phyloP scores from a whole-genome alignment of 2,888 invertebrate species.

The Amblyjoppa proteus region DNA sequence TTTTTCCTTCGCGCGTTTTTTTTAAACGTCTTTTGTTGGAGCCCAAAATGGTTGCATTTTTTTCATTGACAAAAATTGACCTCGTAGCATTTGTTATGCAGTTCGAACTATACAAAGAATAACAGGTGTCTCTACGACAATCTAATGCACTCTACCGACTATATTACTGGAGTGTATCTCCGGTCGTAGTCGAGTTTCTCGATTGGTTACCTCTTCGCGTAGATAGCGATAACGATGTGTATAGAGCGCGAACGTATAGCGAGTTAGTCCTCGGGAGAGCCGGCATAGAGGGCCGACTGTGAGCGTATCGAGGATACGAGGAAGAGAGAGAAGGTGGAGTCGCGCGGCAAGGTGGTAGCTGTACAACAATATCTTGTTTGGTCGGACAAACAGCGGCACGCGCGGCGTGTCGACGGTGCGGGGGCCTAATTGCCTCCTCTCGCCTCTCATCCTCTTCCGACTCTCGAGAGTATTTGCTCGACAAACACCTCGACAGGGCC shows the following conservation, averaged over 20 bases:
- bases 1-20: too few relatives aligned
- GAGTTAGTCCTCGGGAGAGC: slow-evolving; percentile 26
- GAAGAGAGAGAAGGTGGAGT: slow-evolving; percentile 17
- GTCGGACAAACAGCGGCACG: slow-evolving; percentile 83
- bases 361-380: slow-evolving; percentile 82
- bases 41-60: too few relatives aligned
- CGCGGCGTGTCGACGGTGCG: slow-evolving; percentile 70
- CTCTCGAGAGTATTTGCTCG: slow-evolving; percentile 71
- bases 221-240: slow-evolving; percentile 58
- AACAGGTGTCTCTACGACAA: slow-evolving; percentile 38
- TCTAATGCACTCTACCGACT: slow-evolving; percentile 11
- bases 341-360: slow-evolving; percentile 51
- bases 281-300: slow-evolving; percentile 22
- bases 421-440: slow-evolving; percentile 69
- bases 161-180: slow-evolving; percentile 37
- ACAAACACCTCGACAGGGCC: slow-evolving; percentile 66
- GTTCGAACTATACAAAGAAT: background rate
- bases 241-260: slow-evolving; percentile 19
- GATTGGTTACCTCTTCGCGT: slow-evolving; percentile 50
- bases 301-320: slow-evolving; percentile 37
- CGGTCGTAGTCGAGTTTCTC: slow-evolving; percentile 53
- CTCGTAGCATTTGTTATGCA: background rate
- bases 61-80: too few relatives aligned
- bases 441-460: slow-evolving; percentile 43
- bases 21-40: too few relatives aligned